These are phyloP conservation scores for Python bivittatus DNA, from an alignment of 2,113 vertebrate species.

Conservation along the genomic window DNA sequence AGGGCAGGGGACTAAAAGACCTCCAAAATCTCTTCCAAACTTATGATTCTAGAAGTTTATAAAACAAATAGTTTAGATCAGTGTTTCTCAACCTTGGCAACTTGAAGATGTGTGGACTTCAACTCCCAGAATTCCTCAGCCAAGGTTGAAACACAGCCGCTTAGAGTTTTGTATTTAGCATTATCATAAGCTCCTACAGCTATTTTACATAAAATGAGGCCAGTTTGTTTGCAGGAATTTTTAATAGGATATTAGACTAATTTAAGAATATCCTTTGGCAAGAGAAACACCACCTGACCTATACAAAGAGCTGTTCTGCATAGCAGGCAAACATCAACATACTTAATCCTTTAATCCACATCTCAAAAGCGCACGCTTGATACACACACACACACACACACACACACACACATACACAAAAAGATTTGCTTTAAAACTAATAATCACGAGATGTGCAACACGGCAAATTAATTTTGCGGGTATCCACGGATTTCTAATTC, in stretches of 20 bases:
- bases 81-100: too few relatives aligned
- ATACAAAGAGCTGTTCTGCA: conserved; percentile 20
- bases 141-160: too few relatives aligned
- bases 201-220: conserved; percentile 3
- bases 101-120: too few relatives aligned
- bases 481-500: neutral
- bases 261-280: conserved; percentile 3
- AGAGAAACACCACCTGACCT: conserved; percentile 16
- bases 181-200: neutral
- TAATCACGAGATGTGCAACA: conserved; percentile 18
- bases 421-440: conserved; percentile 23
- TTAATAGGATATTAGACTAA: conserved; percentile 22
- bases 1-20: neutral
- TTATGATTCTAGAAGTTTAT: neutral
- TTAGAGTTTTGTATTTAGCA: conserved; percentile 4
- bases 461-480: conserved; percentile 28
- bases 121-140: too few relatives aligned
- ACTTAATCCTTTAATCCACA: conserved; percentile 64
- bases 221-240: neutral
- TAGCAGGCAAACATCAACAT: conserved; percentile 64
- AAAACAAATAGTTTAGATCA: neutral
- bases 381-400: conserved; percentile 39
- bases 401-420: too few relatives aligned
- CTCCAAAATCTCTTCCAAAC: neutral
- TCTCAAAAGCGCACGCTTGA: neutral